Base-by-base conservation (phyloP, 2,113 vertebrate species). In the Sigmodon hispidus region DNA sequence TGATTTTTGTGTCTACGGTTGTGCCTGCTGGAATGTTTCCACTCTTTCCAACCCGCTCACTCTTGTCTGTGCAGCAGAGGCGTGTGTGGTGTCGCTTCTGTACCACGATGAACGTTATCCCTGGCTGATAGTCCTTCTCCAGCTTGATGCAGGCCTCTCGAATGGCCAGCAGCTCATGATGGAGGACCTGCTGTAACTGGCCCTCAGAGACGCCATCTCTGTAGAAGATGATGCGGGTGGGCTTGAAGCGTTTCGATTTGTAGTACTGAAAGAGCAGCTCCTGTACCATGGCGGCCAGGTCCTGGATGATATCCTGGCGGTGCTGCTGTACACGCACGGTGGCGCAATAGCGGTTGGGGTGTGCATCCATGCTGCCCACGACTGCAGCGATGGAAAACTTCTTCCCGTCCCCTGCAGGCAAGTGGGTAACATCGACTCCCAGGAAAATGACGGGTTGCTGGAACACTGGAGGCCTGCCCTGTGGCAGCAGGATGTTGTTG, bases 1-100 rank as follows among this genome's bases (percentile, higher is more conserved):
- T 99, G 98, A 99, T 99, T 98, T 99, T 99, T 94, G 99, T 99
- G 98, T 99, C 99, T 98, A 99, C 99, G 7, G 99, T 99, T 65
- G 99, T 99, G 97, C 99, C 99, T 83, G 99, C 99, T 79, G 99
- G 99, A 97, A 99, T 99, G 98, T 99, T 99, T 24, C 99, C 99
- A 40, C 99, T 99, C 96, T 99, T 99, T 61, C 99, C 99, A 93
- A 99, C 99, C 99, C 99, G 98, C 95, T 99, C 99, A 0, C 99
- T 99, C 97, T 99, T 98, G 97, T 99, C 99, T 3, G 99, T 99
- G 94, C 99, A 99, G 98, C 99, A 99, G 6, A 99, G 99, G 72
- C 99, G 98, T 0, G 99, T 99, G 98, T 99, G 99, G 91, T 99
- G 99, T 80, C 99, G 99, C 97, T 99, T 99, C 98, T 99, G 99